Percentiles rank a stretch among this genome's conserved stretches.
These are phyloP conservation scores for Melierax canorus DNA, from an alignment of 2,113 vertebrate species.

Conservation along the genomic window DNA sequence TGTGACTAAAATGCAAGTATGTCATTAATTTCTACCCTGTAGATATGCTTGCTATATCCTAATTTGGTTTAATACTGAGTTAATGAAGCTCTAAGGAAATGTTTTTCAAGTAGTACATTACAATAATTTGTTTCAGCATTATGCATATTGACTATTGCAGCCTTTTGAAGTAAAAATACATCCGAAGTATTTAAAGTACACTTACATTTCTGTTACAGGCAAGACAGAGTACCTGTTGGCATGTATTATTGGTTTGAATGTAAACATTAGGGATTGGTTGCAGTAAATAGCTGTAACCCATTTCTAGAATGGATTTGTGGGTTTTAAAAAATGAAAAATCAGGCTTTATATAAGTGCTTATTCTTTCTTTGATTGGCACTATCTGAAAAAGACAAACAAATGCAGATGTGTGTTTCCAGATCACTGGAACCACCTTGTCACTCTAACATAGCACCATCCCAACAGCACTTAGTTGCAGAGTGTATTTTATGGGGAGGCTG, in stretches of 20 bases:
- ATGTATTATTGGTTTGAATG: not conserved
- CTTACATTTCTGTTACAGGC: not conserved
- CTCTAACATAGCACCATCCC: not conserved
- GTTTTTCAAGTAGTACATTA: not conserved
- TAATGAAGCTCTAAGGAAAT: constrained; percentile 24
- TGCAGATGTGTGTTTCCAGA: not conserved
- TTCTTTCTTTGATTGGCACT: not conserved
- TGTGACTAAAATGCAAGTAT: constrained; percentile 10
- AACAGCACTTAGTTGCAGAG: fast-evolving
- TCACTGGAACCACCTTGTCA: not conserved
- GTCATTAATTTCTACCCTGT: not conserved
- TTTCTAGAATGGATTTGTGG: not conserved
- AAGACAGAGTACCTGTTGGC: not conserved
- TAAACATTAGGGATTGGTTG: not conserved
- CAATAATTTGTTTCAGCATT: not conserved
- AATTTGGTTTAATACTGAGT: not conserved
- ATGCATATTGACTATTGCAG: not conserved
- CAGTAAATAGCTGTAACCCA: not conserved
- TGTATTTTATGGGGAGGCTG: not conserved
- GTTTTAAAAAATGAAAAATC: not conserved
- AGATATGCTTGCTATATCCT: not conserved
- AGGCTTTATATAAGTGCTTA: not conserved
- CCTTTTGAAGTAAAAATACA: not conserved
- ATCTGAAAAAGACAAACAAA: not conserved
- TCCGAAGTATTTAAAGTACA: not conserved